These are phyloP conservation scores for Petrolisthes manimaculis DNA, from an alignment of 2,888 invertebrate genomes.

Conservation along the genomic window DNA sequence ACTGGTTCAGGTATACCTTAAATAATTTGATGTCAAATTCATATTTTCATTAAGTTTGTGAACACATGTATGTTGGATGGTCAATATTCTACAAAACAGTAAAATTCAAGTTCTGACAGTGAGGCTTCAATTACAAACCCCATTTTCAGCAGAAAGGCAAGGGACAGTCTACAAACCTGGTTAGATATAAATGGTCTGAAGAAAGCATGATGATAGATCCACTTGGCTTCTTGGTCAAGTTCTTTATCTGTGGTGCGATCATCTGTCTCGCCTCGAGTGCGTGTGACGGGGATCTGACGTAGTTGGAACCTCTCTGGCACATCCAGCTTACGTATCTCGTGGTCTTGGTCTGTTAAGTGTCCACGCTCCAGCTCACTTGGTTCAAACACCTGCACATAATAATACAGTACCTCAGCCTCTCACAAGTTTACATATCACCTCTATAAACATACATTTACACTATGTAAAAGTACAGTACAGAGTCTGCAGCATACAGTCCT, in stretches of 20 bases:
- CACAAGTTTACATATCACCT: neutral
- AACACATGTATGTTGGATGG: too few species aligned
- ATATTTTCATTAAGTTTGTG: too few species aligned
- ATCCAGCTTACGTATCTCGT: constrained; percentile 89
- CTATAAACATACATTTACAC: neutral
- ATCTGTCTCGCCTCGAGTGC: constrained; percentile 69
- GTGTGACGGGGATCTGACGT: constrained; percentile 86
- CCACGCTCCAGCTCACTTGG: constrained; percentile 96
- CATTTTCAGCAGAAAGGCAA: too few species aligned
- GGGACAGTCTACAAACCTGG: constrained; percentile 73
- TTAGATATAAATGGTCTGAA: constrained; percentile 84
- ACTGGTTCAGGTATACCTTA: too few species aligned
- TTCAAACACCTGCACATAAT: constrained; percentile 81
- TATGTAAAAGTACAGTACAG: neutral
- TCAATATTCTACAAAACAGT: too few species aligned
- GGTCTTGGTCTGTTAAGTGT: constrained; percentile 93
- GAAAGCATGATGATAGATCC: constrained; percentile 97
- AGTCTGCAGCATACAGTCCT: too few species aligned
- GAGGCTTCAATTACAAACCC: too few species aligned
- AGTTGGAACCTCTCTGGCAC: constrained; percentile 94
- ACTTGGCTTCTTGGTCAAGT: constrained; percentile 93
- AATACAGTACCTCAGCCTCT: too few species aligned
- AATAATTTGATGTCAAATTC: too few species aligned
- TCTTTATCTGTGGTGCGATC: constrained; percentile 81
- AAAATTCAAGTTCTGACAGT: too few species aligned